Evolutionary conservation across 2,113 vertebrate species (phyloP).

Genomic region (Tachycineta bicolor): DNA sequence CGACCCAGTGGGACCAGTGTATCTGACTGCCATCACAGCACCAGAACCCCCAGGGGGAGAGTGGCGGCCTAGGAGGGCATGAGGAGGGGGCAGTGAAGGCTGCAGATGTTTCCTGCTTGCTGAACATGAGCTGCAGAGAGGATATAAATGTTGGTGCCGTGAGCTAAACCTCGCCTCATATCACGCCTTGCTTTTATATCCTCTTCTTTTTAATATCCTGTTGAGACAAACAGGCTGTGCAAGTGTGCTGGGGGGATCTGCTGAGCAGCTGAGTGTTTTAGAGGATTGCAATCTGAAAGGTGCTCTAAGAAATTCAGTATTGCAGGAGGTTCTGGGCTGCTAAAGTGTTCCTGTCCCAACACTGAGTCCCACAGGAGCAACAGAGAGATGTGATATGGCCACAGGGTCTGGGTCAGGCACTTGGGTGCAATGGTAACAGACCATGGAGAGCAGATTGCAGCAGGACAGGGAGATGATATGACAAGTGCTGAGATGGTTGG

Average conservation of each 20-base stretch:
- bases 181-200: neutral
- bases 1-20: neutral
- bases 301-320: neutral
- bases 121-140: neutral
- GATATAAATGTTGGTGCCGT: neutral
- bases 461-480: neutral
- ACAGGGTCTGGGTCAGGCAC: neutral
- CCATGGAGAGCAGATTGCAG: neutral
- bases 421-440: neutral
- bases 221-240: conserved; percentile 14
- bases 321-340: neutral
- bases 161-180: neutral
- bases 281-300: neutral
- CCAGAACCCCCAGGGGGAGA: neutral
- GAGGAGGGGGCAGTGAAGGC: neutral
- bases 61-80: neutral
- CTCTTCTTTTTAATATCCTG: conserved; percentile 65
- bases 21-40: neutral
- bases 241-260: neutral
- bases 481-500: neutral
- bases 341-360: neutral
- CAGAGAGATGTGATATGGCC: neutral
- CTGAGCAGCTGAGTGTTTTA: neutral
- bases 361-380: neutral
- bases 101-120: neutral